phyloP scores from a whole-genome alignment of 1,140 invertebrate genomes.

The Drosophila sturtevanti region DNA sequence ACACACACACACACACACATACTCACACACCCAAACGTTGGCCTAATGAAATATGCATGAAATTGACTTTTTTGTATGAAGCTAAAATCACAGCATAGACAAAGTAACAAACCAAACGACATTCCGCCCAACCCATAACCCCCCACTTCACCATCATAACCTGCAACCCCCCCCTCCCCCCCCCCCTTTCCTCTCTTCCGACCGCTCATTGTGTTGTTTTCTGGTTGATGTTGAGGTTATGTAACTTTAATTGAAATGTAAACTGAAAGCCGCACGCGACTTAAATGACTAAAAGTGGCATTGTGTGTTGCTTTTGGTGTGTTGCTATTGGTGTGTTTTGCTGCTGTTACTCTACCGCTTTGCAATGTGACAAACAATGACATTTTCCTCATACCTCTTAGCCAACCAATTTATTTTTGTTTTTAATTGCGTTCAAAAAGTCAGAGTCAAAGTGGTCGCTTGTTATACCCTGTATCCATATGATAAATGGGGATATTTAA shows the following conservation, averaged over 20 bases:
- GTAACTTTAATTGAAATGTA: slow-evolving; percentile 79
- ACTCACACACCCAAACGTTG: background rate
- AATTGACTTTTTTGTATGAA: slow-evolving; percentile 77
- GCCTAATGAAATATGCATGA: slow-evolving; percentile 77
- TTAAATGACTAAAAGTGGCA: slow-evolving; percentile 65
- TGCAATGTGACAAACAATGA: slow-evolving; percentile 65
- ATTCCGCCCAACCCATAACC: slow-evolving; percentile 24
- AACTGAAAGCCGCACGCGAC: slow-evolving; percentile 72
- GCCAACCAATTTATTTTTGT: slow-evolving; percentile 33
- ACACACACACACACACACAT: background rate
- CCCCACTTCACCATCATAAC: no score
- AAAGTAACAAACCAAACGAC: slow-evolving; percentile 43
- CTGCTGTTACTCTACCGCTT: slow-evolving; percentile 1
- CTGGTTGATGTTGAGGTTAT: slow-evolving; percentile 69
- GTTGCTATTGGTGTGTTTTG: slow-evolving; percentile 20
- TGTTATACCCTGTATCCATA: no score
- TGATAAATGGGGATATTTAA: no score
- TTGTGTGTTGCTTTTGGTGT: slow-evolving; percentile 37
- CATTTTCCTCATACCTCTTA: background rate
- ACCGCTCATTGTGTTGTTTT: slow-evolving; percentile 11
- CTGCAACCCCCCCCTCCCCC: background rate
- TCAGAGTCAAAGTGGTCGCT: slow-evolving; percentile 17
- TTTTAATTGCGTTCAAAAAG: slow-evolving; percentile 71
- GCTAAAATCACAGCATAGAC: slow-evolving; percentile 69
- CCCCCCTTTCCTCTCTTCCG: background rate